These are phyloP conservation scores for Cistogaster globosa DNA, from an alignment of 2,888 invertebrate genomes.

Conservation along the genomic window DNA sequence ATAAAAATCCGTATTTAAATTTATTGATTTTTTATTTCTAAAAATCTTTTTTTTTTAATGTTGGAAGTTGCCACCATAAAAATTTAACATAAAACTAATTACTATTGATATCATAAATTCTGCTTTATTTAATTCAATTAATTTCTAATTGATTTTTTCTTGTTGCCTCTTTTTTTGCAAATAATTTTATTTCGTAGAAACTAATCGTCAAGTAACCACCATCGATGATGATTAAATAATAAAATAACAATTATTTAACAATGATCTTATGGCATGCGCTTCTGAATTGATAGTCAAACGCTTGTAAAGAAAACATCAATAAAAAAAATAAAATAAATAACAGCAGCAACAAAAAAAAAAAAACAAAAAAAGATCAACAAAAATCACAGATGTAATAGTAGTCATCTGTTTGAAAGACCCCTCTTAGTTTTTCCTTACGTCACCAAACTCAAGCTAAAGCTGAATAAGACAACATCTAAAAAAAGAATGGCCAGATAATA, in stretches of 20 bases:
- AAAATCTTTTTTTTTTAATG: no score
- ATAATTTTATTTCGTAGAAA: constrained; percentile 40
- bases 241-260: constrained; percentile 70
- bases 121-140: constrained; percentile 21
- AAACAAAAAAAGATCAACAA: not conserved
- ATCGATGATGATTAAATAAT: constrained; percentile 65
- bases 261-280: constrained; percentile 66
- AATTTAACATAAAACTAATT: constrained; percentile 6
- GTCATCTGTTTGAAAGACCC: no score
- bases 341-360: not conserved
- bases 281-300: constrained; percentile 65
- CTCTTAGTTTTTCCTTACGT: not conserved
- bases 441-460: not conserved
- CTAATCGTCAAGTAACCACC: constrained; percentile 50
- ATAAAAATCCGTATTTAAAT: no score
- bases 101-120: constrained; percentile 35
- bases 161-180: not conserved
- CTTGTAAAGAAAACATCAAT: constrained; percentile 48
- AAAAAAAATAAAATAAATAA: constrained; percentile 29
- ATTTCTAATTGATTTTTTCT: not conserved
- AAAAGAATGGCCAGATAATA: constrained; percentile 22
- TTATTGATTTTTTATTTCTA: no score
- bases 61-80: not conserved
- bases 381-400: constrained; percentile 45
- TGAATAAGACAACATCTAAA: constrained; percentile 8